These are phyloP conservation scores for Daphoenositta chrysoptera DNA, from an alignment of 2,113 vertebrate species.

Conservation along the genomic window DNA sequence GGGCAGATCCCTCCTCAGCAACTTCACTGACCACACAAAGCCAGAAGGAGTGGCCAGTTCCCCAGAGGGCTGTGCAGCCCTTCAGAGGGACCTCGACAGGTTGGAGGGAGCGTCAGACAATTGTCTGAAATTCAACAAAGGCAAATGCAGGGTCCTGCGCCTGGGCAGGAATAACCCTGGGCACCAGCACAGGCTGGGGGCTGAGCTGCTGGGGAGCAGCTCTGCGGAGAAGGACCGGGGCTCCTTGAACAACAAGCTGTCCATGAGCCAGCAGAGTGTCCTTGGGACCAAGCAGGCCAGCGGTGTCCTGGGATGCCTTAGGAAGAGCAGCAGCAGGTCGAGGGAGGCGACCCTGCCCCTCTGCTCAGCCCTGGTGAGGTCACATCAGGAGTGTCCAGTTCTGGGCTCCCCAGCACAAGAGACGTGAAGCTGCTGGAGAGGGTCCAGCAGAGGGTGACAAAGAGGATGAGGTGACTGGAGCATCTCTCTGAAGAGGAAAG, in stretches of 20 bases:
- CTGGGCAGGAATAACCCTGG: no score
- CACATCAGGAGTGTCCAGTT: background rate
- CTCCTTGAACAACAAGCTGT: background rate
- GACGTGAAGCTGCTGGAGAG: background rate
- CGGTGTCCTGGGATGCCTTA: background rate
- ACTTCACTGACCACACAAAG: background rate
- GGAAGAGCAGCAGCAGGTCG: background rate
- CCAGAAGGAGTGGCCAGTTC: fast-evolving
- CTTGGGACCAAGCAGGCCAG: background rate
- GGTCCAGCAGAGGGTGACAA: background rate
- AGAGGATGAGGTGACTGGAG: background rate
- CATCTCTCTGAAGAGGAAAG: background rate
- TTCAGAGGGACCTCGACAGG: background rate
- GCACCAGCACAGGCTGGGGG: background rate
- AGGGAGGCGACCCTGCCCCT: no score
- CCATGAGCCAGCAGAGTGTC: background rate
- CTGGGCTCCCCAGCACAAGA: background rate
- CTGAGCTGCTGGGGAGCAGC: background rate
- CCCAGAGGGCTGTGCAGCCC: background rate
- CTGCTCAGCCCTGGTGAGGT: background rate
- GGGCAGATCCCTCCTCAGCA: background rate
- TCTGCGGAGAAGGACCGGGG: background rate
- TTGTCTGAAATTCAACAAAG: background rate
- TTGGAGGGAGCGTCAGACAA: background rate
- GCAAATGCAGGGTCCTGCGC: no score